Base-by-base conservation (phyloP, 2,888 invertebrate genomes). In the Cephus nigrinus region DNA sequence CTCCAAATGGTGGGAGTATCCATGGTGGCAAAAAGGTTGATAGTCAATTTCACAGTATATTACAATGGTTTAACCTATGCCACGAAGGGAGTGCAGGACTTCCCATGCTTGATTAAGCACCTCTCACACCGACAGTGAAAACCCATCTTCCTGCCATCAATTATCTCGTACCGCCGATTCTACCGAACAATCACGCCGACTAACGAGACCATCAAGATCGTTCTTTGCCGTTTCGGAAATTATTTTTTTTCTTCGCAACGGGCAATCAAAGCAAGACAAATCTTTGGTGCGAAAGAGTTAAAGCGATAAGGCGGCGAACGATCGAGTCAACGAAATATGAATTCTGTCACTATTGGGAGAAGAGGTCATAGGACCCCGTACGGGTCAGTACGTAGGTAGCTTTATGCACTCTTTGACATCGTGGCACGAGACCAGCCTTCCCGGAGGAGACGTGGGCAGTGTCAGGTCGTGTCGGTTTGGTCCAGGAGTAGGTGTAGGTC, bases 11-110 rank as follows among this genome's bases (percentile, higher is more conserved):
- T 71, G 71, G 31, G 33, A 32, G 33, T 71, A 71, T 15, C 32
- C 31, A 33, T 71, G 31, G 23, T 32, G 71, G 71, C 71, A 71
- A 32, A 71, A 71, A 71, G 71, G 33, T 55, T 71, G 71, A 71
- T 33, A 71, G 71, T 71, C 71, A 71, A 71, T 71, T 71, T 71
- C 71, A 71, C 71, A 71, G 32, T 15, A n/a, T 71, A 71, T 71
- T 71, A 71, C 71, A 71, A 71, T 71, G 71, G 31, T 71, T 71
- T 71, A 71, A 71, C 71, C 71, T 71, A 11, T 71, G 71, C 32
- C 31, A 9, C 11, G 71, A 71, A 33, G 32, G 71, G 71, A 31
- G 12, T 33, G 71, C 71, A 11, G 12, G 30, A 71, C 5, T 69
- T 30, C 71, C 71, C 33, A 11, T 30, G 32, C 12, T 33, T 12